Evolutionary conservation across 2,888 invertebrate species (phyloP).

Genomic region (Allygus modestus): DNA sequence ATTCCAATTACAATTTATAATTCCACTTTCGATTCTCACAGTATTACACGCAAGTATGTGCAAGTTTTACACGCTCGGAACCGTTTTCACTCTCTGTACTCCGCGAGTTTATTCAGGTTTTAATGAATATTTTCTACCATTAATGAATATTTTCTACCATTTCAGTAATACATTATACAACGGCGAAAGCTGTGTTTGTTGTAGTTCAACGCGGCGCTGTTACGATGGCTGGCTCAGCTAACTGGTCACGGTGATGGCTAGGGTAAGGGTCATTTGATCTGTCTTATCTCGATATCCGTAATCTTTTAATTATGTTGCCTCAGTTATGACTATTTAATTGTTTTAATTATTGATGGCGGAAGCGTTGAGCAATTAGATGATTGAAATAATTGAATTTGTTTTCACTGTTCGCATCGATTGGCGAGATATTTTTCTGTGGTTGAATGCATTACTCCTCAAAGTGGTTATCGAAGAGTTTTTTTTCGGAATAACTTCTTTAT

Average conservation of each 20-base stretch:
- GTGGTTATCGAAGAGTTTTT: no score
- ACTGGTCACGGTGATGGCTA: not conserved
- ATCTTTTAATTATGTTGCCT: not conserved
- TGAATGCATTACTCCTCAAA: no score
- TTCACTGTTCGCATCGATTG: no score
- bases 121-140: slow-evolving; percentile 7
- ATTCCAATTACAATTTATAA: not conserved
- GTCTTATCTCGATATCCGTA: not conserved
- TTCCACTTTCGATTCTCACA: slow-evolving; percentile 15
- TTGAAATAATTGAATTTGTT: no score
- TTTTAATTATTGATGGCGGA: not conserved
- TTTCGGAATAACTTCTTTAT: no score
- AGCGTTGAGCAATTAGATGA: no score
- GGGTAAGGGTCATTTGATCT: not conserved
- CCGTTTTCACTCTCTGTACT: slow-evolving; percentile 10
- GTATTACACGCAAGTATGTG: not conserved
- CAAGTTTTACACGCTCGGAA: not conserved
- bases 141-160: slow-evolving; percentile 7
- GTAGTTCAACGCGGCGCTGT: not conserved
- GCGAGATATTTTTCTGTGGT: no score
- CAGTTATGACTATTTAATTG: not conserved
- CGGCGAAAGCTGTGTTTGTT: slow-evolving; percentile 19
- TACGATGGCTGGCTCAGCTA: not conserved
- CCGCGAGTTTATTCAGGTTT: not conserved
- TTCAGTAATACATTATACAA: slow-evolving; percentile 11